These are phyloP conservation scores for Ridgeia piscesae DNA, from an alignment of 1,140 invertebrate species.

Conservation along the genomic window DNA sequence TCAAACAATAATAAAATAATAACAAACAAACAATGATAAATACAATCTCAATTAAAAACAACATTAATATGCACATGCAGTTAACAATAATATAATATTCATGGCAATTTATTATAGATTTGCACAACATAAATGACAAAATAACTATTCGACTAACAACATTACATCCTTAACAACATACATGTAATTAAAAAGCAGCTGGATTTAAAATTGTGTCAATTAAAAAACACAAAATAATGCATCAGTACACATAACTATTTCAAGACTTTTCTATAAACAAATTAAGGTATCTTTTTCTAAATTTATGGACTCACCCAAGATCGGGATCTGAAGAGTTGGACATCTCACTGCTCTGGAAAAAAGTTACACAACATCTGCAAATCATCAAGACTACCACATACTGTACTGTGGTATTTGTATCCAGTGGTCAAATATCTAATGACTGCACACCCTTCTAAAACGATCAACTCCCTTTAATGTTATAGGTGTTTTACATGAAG, in stretches of 20 bases:
- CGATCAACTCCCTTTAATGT: too few relatives aligned
- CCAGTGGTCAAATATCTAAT: too few relatives aligned
- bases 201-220: neutral
- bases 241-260: neutral
- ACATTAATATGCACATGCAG: neutral
- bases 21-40: neutral
- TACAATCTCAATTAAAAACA: neutral
- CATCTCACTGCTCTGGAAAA: neutral
- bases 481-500: too few relatives aligned
- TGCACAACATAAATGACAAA: neutral
- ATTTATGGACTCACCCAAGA: neutral
- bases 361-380: neutral
- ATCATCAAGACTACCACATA: neutral
- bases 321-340: neutral
- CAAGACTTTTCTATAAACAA: neutral
- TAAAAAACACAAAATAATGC: neutral
- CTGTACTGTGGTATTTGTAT: too few relatives aligned
- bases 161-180: neutral
- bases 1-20: neutral
- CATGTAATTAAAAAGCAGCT: neutral
- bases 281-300: neutral
- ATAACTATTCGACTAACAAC: neutral
- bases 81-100: neutral
- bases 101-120: neutral
- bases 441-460: too few relatives aligned